Evolutionary conservation across 2,797 vertebrate species (phyloP), one percentile per base, ranked within the genome.

Genomic region (Acipenser ruthenus): DNA sequence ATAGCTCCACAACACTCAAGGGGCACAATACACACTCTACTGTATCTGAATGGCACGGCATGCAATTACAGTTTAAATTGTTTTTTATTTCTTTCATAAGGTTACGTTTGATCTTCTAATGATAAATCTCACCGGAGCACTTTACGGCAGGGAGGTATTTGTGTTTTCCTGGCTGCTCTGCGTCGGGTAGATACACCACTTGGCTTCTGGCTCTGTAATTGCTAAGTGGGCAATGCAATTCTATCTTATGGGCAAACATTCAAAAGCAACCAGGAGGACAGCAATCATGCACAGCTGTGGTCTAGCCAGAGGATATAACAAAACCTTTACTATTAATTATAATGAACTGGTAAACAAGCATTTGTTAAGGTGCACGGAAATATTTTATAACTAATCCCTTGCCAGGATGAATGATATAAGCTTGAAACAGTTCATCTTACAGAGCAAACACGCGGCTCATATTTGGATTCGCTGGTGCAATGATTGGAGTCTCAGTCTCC

Each of bases 391-490:
- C 67, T 73, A 65, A 68, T 72, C 72, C 65, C 64, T 70, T 37
- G 49, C 63, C 68, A 70, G 73, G 70, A 68, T 52, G 67, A 74
- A 77, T 23, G 2, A 50, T 56, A 68, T 70, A 72, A 79, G 71
- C 77, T 77, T 75, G 72, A 75, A 73, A 74, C 68, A 51, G 68
- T 75, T 73, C 71, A 68, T 72, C 51, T 63, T 65, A 58, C 63
- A 69, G 67, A 65, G 65, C 70, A 67, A 75, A 72, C 68, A 71
- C 73, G 64, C 69, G 55, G 66, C 67, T 64, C 50, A 72, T 73
- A 60, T 78, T 75, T 71, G 78, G 73, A 81, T 78, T 77, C 77
- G 73, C 67, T 68, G 70, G 71, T 68, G 73, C 68, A 73, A 72
- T 53, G 52, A 64, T 60, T 62, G 67, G 65, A 73, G 64, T 75